Evolutionary conservation across 2,888 invertebrate species (phyloP).

Genomic region (Leptarthrus brevirostris): DNA sequence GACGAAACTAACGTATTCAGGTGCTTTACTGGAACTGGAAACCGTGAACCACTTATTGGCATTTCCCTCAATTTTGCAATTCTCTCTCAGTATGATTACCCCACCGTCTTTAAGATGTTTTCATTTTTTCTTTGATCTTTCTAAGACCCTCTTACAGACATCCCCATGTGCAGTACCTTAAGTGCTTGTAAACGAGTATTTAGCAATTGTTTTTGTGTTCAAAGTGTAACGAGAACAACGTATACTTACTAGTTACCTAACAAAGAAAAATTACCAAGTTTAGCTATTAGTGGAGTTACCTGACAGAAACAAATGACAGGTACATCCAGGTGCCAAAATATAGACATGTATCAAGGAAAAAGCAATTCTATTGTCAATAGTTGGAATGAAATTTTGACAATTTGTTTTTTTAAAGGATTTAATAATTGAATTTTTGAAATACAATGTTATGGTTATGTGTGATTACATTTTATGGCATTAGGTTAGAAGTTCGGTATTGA

Average conservation of each 20-base stretch:
- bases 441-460: no score
- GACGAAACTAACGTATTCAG: conserved; percentile 12
- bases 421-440: no score
- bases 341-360: conserved; percentile 49
- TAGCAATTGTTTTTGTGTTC: conserved; percentile 50
- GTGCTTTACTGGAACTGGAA: conserved; percentile 35
- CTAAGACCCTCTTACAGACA: conserved; percentile 16
- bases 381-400: no score
- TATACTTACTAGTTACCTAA: conserved; percentile 48
- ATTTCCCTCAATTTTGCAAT: conserved; percentile 40
- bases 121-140: conserved; percentile 10
- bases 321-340: not conserved
- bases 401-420: no score
- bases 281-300: conserved; percentile 1
- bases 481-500: no score
- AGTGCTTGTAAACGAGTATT: conserved; percentile 25
- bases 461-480: no score
- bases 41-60: conserved; percentile 43
- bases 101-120: conserved; percentile 8
- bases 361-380: conserved; percentile 48
- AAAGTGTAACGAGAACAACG: conserved; percentile 51
- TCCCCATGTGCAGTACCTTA: conserved; percentile 15
- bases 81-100: conserved; percentile 13
- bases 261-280: conserved; percentile 24
- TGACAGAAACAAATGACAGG: not conserved